Conservation (phyloP, 2,797 vertebrate genomes). For the Gymnoscopelus microlampas region DNA sequence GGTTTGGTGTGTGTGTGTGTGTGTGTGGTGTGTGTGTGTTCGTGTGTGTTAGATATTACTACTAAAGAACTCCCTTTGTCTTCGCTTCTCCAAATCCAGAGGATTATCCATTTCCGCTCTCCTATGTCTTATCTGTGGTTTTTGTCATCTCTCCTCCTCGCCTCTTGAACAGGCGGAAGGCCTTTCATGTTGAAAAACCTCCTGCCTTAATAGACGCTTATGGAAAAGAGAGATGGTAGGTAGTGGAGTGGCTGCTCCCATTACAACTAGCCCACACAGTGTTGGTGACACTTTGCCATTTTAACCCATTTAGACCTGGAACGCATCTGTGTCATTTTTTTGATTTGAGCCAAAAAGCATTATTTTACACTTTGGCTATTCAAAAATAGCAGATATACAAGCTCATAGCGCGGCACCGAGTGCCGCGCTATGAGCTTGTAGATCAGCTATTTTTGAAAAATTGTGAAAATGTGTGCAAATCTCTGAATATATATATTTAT, state of each 20-base stretch:
- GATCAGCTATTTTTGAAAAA: no score
- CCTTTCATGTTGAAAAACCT: constrained; percentile 38
- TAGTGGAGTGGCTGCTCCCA: constrained; percentile 20
- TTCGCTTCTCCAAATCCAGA: constrained; percentile 20
- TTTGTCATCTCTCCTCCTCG: constrained; percentile 7
- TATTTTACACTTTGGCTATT: no score
- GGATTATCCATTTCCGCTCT: constrained; percentile 49
- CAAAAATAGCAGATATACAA: no score
- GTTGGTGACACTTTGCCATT: constrained; percentile 28
- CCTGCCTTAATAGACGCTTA: constrained; percentile 28
- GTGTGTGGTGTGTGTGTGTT: neutral
- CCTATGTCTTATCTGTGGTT: constrained; percentile 2
- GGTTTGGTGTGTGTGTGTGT: constrained; percentile 5
- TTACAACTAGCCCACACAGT: constrained; percentile 30
- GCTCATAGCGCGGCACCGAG: no score
- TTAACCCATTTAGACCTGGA: no score
- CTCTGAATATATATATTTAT: no score
- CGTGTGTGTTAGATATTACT: neutral
- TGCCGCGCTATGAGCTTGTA: no score
- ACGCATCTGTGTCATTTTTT: no score
- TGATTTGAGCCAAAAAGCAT: no score
- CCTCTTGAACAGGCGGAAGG: constrained; percentile 9
- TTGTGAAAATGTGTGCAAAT: no score
- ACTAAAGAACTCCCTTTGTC: constrained; percentile 29
- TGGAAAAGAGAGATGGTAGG: constrained; percentile 11